Conservation (phyloP, 64 coral and sea anemone species). For the Acropora yongei region DNA sequence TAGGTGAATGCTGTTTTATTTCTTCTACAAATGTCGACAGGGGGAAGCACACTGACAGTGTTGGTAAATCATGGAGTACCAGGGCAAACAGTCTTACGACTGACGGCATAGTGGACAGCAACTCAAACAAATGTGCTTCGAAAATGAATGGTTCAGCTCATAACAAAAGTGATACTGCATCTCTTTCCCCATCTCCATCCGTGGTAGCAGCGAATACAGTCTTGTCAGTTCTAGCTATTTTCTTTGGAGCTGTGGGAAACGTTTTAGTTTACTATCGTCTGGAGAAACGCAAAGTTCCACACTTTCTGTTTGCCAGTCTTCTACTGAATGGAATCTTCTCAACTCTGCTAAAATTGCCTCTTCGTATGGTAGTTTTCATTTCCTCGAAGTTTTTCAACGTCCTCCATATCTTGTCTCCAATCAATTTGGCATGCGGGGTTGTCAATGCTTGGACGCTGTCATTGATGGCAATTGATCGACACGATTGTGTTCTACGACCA, state of each 20-base stretch:
- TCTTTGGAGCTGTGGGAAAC: background rate
- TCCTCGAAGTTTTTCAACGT: background rate
- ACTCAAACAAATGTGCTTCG: no score
- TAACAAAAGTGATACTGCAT: no score
- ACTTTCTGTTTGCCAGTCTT: slow-evolving; percentile 1
- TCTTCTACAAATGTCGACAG: no score
- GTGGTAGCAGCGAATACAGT: no score
- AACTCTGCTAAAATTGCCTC: background rate
- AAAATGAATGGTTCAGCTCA: no score
- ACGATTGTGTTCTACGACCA: background rate
- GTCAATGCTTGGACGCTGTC: background rate
- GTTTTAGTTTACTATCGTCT: background rate
- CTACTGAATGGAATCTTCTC: background rate
- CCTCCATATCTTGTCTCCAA: background rate
- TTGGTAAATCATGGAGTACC: no score
- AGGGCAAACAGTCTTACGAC: no score
- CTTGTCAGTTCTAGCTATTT: background rate
- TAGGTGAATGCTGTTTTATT: no score
- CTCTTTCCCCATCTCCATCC: no score
- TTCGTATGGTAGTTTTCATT: background rate
- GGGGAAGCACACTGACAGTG: no score
- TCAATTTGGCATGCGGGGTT: background rate
- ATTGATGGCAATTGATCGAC: background rate
- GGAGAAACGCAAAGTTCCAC: background rate
- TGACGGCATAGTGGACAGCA: no score